Percentiles rank a stretch among this genome's conserved stretches.
Evolutionary conservation across 2,797 vertebrate genomes (phyloP).

Genomic region (Notolepis coatsorum): DNA sequence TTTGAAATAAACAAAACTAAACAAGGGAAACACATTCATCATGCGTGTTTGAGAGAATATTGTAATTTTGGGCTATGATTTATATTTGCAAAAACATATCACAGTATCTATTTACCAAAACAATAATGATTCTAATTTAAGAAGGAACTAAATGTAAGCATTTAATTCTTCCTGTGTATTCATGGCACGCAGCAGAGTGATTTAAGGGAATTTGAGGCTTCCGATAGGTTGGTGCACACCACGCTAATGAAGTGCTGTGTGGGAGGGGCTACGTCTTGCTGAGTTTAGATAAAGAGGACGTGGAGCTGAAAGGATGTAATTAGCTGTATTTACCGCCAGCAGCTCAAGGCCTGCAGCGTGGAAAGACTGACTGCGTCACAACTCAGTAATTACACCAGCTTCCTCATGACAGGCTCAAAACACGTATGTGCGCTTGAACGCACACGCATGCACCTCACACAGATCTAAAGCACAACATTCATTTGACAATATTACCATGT

Average conservation of each 20-base stretch:
- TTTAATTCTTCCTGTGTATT: constrained; percentile 37
- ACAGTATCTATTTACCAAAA: constrained; percentile 15
- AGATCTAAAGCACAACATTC: constrained; percentile 16
- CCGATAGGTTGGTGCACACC: constrained; percentile 68
- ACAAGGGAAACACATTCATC: no score
- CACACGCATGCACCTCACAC: neutral
- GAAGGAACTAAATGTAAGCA: constrained; percentile 16
- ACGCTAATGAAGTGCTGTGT: constrained; percentile 78
- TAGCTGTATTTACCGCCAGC: constrained; percentile 77
- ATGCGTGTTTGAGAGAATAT: neutral
- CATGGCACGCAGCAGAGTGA: constrained; percentile 45
- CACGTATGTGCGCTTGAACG: neutral
- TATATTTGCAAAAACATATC: constrained; percentile 32
- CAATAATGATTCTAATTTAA: constrained; percentile 4
- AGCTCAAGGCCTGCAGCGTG: constrained; percentile 53
- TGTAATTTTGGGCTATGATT: neutral
- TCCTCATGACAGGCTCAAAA: constrained; percentile 27
- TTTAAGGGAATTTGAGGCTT: constrained; percentile 66
- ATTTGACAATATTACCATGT: constrained; percentile 21
- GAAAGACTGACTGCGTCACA: constrained; percentile 70
- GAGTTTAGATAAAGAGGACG: constrained; percentile 80
- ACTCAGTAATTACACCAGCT: constrained; percentile 70
- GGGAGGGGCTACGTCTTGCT: constrained; percentile 79
- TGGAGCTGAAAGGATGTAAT: constrained; percentile 78
- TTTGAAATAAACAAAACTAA: no score